Conservation (phyloP, 1,140 invertebrate genomes). For the Pygmarrhopalites habei region DNA sequence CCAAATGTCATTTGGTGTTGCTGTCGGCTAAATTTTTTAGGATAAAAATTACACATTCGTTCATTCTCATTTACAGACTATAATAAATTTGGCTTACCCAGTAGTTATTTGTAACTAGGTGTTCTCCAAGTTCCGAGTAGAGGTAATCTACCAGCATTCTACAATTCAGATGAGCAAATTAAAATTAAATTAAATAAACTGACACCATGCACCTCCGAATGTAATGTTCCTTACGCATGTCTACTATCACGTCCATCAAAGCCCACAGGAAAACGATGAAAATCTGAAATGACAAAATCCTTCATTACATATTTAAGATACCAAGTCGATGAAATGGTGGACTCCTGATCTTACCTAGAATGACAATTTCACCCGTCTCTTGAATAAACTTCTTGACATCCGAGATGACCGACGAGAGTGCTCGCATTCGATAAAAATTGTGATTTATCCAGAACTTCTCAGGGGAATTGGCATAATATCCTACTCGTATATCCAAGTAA, state of each 20-base stretch:
- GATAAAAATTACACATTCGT: no score
- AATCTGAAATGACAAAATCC: conserved; percentile 27
- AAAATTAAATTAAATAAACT: no score
- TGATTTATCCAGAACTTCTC: conserved; percentile 42
- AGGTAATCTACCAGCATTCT: conserved; percentile 55
- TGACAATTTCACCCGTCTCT: conserved; percentile 33
- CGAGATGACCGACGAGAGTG: conserved; percentile 28
- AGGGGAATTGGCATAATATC: conserved; percentile 46
- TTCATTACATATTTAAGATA: no score
- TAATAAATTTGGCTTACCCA: conserved; percentile 12
- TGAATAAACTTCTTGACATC: conserved; percentile 31
- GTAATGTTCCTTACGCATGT: conserved; percentile 23
- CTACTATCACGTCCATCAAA: conserved; percentile 19
- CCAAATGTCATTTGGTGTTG: conserved; percentile 36
- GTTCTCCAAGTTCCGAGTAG: conserved; percentile 53
- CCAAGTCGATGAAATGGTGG: no score
- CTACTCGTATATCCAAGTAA: conserved; percentile 68
- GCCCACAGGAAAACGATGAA: conserved; percentile 37
- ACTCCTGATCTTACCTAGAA: no score
- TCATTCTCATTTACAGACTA: not conserved
- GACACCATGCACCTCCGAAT: no score
- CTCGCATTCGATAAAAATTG: conserved; percentile 40
- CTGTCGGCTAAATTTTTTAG: no score
- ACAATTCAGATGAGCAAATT: no score
- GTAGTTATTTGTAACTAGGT: conserved; percentile 45